A percentile compares a stretch with the other conserved stretches of the same genome.
These are phyloP conservation scores for Naja naja DNA, from an alignment of 2,113 vertebrate species.

Conservation along the genomic window DNA sequence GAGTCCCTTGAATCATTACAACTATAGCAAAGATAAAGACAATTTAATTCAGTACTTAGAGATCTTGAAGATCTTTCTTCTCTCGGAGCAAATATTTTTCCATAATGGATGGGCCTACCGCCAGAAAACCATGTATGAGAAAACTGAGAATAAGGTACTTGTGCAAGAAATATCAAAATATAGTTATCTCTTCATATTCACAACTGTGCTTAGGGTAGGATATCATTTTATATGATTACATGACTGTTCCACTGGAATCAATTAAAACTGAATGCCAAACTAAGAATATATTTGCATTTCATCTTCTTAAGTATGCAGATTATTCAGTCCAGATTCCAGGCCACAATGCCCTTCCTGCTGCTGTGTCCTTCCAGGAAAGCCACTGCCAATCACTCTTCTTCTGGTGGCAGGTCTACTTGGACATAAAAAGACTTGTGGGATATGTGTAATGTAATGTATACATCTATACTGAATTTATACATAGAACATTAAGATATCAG, in stretches of 20 bases:
- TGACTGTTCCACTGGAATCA: background rate
- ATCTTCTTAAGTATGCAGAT: background rate
- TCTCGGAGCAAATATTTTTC: background rate
- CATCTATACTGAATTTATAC: background rate
- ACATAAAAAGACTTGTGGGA: background rate
- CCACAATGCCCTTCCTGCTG: background rate
- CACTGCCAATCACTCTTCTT: background rate
- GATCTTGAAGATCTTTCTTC: conserved; percentile 2
- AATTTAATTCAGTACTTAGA: conserved; percentile 1
- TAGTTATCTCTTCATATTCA: background rate
- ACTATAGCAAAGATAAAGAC: background rate
- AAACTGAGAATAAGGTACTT: background rate
- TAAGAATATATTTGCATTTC: background rate
- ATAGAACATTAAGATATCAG: background rate
- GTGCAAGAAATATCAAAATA: background rate
- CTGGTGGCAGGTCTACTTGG: background rate
- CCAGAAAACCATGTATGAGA: background rate
- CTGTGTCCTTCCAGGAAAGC: background rate
- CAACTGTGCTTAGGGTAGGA: background rate
- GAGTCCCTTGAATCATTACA: background rate
- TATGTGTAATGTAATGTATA: background rate
- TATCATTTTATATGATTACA: background rate
- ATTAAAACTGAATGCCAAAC: background rate
- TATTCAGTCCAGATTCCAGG: background rate
- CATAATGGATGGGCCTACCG: background rate